Base-by-base conservation (phyloP, 2,113 vertebrate species). In the Syngnathus typhle region DNA sequence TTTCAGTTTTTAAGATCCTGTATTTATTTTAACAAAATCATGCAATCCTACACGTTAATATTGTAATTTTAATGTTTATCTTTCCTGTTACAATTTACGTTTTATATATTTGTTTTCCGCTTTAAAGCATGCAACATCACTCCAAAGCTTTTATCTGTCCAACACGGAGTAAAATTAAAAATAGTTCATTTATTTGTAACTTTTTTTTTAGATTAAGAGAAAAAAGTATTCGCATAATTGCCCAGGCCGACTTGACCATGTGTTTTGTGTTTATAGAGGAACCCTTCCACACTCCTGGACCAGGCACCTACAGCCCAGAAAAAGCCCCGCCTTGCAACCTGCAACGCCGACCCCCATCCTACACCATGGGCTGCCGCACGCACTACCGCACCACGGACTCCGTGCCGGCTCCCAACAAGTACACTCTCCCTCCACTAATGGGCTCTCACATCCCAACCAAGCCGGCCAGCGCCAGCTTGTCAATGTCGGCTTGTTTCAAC, bases 241-340 rank as follows among this genome's bases (percentile, higher is more conserved):
- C 44, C 13, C 13, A 15, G 13, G 12, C 0, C 3, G 0, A 49
- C 51, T 10, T 52, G 51, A 21, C 21, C 21, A 54, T 23, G 3
- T 23, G 2, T 59, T 38, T 38, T 19, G 1, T 38, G 7, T 39
- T 4, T 11, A 5, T 55, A 90, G 86, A 80, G 37, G 74, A 76
- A 51, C 39, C 83, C 0, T 82, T 87, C 71, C 82, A 78, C 72
- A 92, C 91, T 0, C 94, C 94, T 0, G 94, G 94, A 47, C 94
- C 93, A 0, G 93, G 93, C 0, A 74, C 90, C 3, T 95, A 96
- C 83, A 93, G 88, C 67, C 93, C 93, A 0, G 93, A 94, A 80
- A 91, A 83, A 64, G 88, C 74, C 0, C 83, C 90, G 2, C 86
- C 88, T 0, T 69, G 78, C 58, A 91, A 81, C 72, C 76, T 82